Conservation (phyloP, 2,797 vertebrate species). For the Anguilla marmorata region DNA sequence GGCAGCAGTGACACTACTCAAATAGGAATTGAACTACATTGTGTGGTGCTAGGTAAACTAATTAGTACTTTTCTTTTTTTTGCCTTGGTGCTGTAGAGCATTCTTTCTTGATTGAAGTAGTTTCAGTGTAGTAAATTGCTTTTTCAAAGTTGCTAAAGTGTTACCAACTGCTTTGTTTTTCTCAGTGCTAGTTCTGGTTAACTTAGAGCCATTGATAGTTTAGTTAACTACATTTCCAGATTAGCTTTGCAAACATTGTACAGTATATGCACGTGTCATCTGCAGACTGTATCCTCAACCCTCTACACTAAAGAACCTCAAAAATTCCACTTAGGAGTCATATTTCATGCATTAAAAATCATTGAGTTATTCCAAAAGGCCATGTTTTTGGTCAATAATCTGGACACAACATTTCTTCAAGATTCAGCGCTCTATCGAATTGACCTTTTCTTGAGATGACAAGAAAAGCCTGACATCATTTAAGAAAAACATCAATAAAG, state of each 20-base stretch:
- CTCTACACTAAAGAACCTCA: not conserved
- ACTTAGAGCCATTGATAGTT: not conserved
- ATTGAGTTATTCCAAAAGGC: constrained; percentile 2
- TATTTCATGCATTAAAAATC: constrained; percentile 12
- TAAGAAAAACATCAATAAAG: constrained; percentile 21
- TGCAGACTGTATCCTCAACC: not conserved
- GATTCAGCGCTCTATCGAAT: constrained; percentile 20
- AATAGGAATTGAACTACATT: not conserved
- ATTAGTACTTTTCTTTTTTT: not conserved
- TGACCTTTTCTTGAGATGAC: constrained; percentile 11
- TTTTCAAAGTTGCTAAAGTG: no score
- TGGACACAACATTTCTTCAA: constrained; percentile 3
- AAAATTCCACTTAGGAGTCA: not conserved
- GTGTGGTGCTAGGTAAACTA: not conserved
- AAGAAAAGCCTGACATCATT: constrained; percentile 24
- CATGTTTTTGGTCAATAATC: constrained; percentile 6
- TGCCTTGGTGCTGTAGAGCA: no score
- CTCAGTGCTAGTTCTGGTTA: no score
- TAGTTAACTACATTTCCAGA: not conserved
- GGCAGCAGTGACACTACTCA: not conserved
- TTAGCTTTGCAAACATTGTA: not conserved
- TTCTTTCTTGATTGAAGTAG: no score
- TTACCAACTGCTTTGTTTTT: no score
- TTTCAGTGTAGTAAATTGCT: no score
- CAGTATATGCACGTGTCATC: not conserved